Conservation (phyloP, 2,797 vertebrate species). For the Synanceia verrucosa region DNA sequence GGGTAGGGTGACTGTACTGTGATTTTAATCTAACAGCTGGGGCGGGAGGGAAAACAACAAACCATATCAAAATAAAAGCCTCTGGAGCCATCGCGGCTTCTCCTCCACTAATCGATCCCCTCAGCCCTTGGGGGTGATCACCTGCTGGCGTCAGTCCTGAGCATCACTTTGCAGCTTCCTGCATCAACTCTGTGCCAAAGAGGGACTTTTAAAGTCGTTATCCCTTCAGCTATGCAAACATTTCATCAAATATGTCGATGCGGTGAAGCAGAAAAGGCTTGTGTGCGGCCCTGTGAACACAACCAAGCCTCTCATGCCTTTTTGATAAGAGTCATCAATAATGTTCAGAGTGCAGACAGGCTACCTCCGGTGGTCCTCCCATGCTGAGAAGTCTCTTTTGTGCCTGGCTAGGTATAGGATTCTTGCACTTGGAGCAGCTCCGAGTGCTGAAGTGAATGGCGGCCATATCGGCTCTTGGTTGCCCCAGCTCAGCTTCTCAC, state of each 20-base stretch:
- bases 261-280: slow-evolving; percentile 27
- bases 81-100: not conserved
- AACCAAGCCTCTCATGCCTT: slow-evolving; percentile 39
- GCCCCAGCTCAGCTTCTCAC: slow-evolving; percentile 77
- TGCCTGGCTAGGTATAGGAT: slow-evolving; percentile 76
- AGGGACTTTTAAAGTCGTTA: slow-evolving; percentile 1
- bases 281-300: not conserved
- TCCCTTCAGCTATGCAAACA: slow-evolving; percentile 2
- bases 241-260: slow-evolving; percentile 29
- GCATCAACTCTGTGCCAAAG: slow-evolving; percentile 11
- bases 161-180: slow-evolving; percentile 54
- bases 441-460: slow-evolving; percentile 43
- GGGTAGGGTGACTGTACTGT: too few relatives aligned
- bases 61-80: slow-evolving; percentile 22
- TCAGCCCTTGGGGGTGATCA: not conserved
- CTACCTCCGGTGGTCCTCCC: slow-evolving; percentile 73
- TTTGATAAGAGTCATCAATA: slow-evolving; percentile 63
- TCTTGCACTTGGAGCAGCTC: slow-evolving; percentile 72
- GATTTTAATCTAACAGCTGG: slow-evolving; percentile 43
- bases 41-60: not conserved
- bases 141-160: slow-evolving; percentile 49
- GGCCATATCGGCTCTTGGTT: slow-evolving; percentile 80
- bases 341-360: slow-evolving; percentile 25
- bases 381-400: slow-evolving; percentile 75
- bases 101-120: slow-evolving; percentile 1